Base-by-base conservation (phyloP, 2,113 vertebrate species). In the Drymodes brunneopygia region DNA sequence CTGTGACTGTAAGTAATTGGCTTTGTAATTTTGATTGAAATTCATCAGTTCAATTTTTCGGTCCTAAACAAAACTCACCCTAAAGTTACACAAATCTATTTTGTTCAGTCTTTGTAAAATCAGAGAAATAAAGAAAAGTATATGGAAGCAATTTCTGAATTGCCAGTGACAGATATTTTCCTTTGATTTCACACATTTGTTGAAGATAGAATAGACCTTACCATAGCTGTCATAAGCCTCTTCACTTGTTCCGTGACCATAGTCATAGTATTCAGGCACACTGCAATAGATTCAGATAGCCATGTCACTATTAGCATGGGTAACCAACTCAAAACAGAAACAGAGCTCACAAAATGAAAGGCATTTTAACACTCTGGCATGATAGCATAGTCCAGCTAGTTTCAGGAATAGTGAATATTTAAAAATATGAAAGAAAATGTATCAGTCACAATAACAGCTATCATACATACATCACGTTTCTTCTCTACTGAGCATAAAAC, bases 181-280 rank as follows among this genome's bases (percentile, higher is more conserved):
- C 50, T 95, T 84, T 87, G 71, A 96, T 97, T 97, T 97, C 81
- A 92, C 42, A 67, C 25, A 77, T 90, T 86, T 90, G 81, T 85
- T 81, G 78, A 86, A 91, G 93, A 92, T 11, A 90, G 86, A 92
- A 95, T 78, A 84, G 78, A 88, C 85, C 99, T 99, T 99, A 99
- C 99, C 99, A 53, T 99, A 99, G 98, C 97, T 99, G 98, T 99
- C 98, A 94, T 99, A 99, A 96, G 98, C 96, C 82, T 99, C 99
- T 94, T 99, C 99, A 48, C 97, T 99, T 96, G 98, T 98, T 97
- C 98, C 98, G 7, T 99, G 99, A 97, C 98, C 98, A 6, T 99
- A 99, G 96, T 99, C 99, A 81, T 99, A 99, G 98, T 99, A 99
- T 83, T 99, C 99, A 96, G 99, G 99, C 97, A 98, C 98, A 85